Percentiles rank a stretch among this genome's conserved stretches.
Evolutionary conservation across 2,113 vertebrate genomes (phyloP).

Genomic region (Xerus inauris): DNA sequence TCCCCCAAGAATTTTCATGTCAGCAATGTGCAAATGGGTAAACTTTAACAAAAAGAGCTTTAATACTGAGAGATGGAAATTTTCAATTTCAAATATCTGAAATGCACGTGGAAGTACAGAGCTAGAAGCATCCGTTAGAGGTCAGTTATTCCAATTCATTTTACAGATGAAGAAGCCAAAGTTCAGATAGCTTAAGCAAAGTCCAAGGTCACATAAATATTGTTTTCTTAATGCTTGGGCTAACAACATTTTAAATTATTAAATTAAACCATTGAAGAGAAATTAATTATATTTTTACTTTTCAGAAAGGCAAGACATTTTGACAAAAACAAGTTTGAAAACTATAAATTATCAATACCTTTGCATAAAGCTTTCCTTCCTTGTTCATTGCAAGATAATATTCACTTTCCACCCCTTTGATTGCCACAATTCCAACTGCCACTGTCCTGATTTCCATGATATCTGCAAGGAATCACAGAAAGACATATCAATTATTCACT

Average conservation of each 20-base stretch:
- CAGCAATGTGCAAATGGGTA: slow-evolving; percentile 51
- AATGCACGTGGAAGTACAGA: slow-evolving; percentile 41
- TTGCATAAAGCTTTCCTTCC: slow-evolving; percentile 95
- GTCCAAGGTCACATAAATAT: background rate
- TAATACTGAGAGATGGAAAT: slow-evolving; percentile 46
- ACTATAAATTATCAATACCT: slow-evolving; percentile 88
- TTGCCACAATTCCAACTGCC: slow-evolving; percentile 96
- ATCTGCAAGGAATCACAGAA: slow-evolving; percentile 89
- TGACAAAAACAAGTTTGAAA: background rate
- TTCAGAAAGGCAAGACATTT: background rate
- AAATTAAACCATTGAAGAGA: background rate
- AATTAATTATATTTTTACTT: slow-evolving; percentile 51
- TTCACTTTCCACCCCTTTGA: slow-evolving; percentile 98
- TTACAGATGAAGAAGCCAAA: slow-evolving; percentile 35
- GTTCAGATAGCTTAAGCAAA: background rate
- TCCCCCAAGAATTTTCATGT: slow-evolving; percentile 54
- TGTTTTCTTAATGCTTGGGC: slow-evolving; percentile 3
- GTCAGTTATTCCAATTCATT: background rate
- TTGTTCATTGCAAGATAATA: slow-evolving; percentile 97
- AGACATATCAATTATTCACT: slow-evolving; percentile 47
- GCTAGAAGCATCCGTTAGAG: background rate
- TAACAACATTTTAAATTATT: background rate
- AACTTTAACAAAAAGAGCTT: slow-evolving; percentile 61
- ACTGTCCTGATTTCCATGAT: slow-evolving; percentile 98
- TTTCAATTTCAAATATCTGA: slow-evolving; percentile 40